Evolutionary conservation across 2,888 invertebrate species (phyloP), one percentile per base, ranked within the genome.

Genomic region (Selenia dentaria): DNA sequence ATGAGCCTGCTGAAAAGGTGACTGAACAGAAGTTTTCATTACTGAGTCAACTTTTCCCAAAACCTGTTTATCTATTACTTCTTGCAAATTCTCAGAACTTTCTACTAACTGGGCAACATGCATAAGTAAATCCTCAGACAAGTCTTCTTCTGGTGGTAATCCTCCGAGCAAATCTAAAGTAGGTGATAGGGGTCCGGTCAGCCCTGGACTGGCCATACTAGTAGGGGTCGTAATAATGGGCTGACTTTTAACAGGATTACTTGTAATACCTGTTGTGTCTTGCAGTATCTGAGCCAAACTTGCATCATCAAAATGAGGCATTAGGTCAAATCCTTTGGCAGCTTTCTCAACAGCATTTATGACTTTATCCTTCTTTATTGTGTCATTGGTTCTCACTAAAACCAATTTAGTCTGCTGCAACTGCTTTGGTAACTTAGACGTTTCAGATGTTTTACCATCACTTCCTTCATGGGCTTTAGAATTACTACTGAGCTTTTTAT

Each of bases 101-200:
- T 94, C 94, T 6, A 94, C 94, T 13, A 95, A 81, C 39, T 94
- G 93, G 1, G 94, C 95, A n/a, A 94, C 94, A 78, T 94, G 94
- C 84, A 94, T 93, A 25, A 95, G 74, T 54, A 95, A 91, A 76
- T 95, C 95, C 57, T 94, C 95, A 0, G 94, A 93, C 36, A 95
- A 89, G 14, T 92, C 93, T 71, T 94, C 93, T 62, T 94, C 93
- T n/a, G 93, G 92, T 57, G 92, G 92, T 37, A 93, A 75, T 26
- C 92, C 92, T 55, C 91, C 93, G 20, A 93, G 70, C 53, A 93
- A 74, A 50, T 92, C 92, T 48, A 92, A 80, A 45, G 92, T 92
- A n/a, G 92, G 87, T 45, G 93, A 93, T 46, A 93, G 79, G 16
- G 92, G 92, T 1, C 91, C 89, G 4, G 84, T 80, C 58, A 92